Base-by-base conservation (phyloP, 2,888 invertebrate species). In the Notodonta ziczac region DNA sequence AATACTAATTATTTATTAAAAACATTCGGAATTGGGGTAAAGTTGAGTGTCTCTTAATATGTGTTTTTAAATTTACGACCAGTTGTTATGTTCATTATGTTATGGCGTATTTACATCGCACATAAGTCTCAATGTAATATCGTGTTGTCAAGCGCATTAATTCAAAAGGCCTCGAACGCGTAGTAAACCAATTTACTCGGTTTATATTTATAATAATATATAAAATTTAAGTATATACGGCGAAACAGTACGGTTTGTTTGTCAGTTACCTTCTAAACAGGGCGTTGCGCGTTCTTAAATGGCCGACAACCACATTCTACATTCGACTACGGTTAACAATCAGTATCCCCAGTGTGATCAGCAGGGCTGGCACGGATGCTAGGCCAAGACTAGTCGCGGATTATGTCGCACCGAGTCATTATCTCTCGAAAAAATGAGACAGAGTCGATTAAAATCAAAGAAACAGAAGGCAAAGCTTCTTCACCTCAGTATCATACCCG, bases 131-230 rank as follows among this genome's bases (percentile, higher is more conserved):
- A 50, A 40, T 57, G 55, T 55, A 60, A 51, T 52, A 69, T 70
- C 66, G 57, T 57, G 72, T 77, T 69, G 66, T 65, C 60, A 78
- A 66, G 71, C 70, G 61, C 73, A 66, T 61, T 67, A 67, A 71
- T 68, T 74, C 57, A 60, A 67, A 70, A 70, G 71, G 57, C 70
- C 66, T 72, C 70, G 67, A 60, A 69, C 63, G 73, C 76, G 71
- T 76, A 73, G 70, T 77, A 72, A 77, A 80, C 60, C 71, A 73
- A 77, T 78, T 76, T 77, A 67, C 73, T 64, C 71, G 72, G 70
- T 78, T 74, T 54, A 62, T 60, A 69, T 61, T 58, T 16, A 56
- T 64, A 61, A 57, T 58, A 59, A 56, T 58, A 64, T 58, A 55
- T 67, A 57, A 63, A 60, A 50, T 35, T 35, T 3, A 35, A 2